Percentiles rank a stretch among this genome's conserved stretches.
These are phyloP conservation scores for Betta splendens DNA, from an alignment of 2,797 vertebrate genomes.

Conservation along the genomic window DNA sequence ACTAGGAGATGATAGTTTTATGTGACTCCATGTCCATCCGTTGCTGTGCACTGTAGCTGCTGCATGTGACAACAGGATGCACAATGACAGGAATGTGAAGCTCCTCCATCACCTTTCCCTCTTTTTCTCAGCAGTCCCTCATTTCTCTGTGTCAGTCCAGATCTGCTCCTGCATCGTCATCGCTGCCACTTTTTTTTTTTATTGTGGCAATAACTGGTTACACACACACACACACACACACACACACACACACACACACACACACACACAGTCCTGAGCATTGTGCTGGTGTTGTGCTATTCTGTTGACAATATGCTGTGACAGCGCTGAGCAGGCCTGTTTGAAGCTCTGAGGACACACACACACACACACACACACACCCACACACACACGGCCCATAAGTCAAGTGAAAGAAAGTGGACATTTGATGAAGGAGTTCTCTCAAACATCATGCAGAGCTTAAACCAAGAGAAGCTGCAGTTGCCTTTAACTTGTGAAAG, in stretches of 20 bases:
- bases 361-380: conserved; percentile 28
- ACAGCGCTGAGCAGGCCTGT: conserved; percentile 38
- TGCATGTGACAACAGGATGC: background rate
- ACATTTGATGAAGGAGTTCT: conserved; percentile 1
- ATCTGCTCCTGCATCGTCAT: too few species aligned
- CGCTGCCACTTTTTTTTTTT: background rate
- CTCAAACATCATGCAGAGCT: background rate
- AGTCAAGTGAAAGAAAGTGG: background rate
- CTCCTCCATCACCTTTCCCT: background rate
- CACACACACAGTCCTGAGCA: background rate
- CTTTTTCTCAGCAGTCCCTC: background rate
- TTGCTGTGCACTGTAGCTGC: too few species aligned
- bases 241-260: background rate
- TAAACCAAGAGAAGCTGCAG: too few species aligned
- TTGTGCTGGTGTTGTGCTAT: conserved; percentile 20
- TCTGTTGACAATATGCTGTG: conserved; percentile 35
- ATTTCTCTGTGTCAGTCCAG: background rate
- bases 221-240: background rate
- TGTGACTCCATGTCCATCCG: too few species aligned
- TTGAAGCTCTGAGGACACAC: conserved; percentile 30
- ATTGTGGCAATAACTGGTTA: background rate
- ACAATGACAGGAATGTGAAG: too few species aligned
- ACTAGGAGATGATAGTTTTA: too few species aligned
- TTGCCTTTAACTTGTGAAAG: too few species aligned
- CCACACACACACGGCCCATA: conserved; percentile 16